Conservation (phyloP, 2,888 invertebrate genomes). For the Drosophila falleni region DNA sequence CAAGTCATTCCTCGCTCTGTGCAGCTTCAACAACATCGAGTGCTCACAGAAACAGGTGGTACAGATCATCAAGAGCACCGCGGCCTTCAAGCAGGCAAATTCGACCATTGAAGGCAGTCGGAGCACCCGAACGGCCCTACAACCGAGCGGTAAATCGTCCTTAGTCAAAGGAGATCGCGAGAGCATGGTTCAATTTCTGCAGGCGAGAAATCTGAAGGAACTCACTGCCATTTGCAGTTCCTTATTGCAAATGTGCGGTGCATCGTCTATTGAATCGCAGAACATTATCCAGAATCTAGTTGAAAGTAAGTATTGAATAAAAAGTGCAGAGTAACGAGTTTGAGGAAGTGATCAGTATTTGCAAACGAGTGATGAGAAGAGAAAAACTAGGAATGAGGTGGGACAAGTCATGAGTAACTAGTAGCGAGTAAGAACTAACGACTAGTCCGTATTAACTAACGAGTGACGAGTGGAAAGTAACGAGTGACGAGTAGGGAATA, state of each 20-base stretch:
- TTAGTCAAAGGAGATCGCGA: slow-evolving; percentile 55
- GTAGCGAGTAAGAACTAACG: neutral
- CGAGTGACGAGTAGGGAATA: neutral
- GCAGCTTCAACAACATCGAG: slow-evolving; percentile 62
- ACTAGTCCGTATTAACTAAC: neutral
- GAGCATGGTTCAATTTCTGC: slow-evolving; percentile 53
- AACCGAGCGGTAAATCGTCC: neutral
- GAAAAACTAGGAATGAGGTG: no score
- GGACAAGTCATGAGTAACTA: neutral
- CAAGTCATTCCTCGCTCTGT: slow-evolving; percentile 59
- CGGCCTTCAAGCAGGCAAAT: slow-evolving; percentile 12
- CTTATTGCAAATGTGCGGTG: slow-evolving; percentile 61
- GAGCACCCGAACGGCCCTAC: slow-evolving; percentile 49
- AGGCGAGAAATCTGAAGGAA: slow-evolving; percentile 39
- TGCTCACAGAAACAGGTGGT: slow-evolving; percentile 62
- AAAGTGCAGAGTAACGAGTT: neutral
- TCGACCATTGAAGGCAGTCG: slow-evolving; percentile 38
- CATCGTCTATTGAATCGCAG: slow-evolving; percentile 46
- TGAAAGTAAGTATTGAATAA: slow-evolving; percentile 56
- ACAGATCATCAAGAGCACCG: slow-evolving; percentile 65
- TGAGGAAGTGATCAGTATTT: neutral
- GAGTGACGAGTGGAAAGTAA: neutral
- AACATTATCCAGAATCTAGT: slow-evolving; percentile 60
- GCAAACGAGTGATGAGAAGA: neutral
- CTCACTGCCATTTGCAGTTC: slow-evolving; percentile 52